These are phyloP conservation scores for Heliothis virescens DNA, from an alignment of 1,140 invertebrate species.

Conservation along the genomic window DNA sequence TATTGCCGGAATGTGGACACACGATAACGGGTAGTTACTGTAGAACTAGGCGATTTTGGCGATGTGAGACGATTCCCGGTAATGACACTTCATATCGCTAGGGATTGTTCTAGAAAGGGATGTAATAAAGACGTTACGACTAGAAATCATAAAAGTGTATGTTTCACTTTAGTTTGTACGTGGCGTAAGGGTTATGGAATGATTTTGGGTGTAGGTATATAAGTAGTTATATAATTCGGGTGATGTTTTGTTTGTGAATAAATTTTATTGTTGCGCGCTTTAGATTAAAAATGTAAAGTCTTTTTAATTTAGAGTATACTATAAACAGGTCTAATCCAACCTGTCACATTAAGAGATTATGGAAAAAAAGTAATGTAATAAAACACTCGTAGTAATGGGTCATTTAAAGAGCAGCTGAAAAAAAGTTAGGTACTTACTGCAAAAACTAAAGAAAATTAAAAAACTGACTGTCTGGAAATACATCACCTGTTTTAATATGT, in stretches of 20 bases:
- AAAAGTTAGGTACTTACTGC: too few species aligned
- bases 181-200: not conserved
- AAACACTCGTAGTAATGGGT: too few species aligned
- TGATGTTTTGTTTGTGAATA: too few species aligned
- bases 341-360: too few species aligned
- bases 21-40: constrained; percentile 46
- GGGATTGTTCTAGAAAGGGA: constrained; percentile 20
- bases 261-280: too few species aligned
- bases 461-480: not conserved
- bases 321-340: not conserved
- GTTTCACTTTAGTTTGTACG: not conserved
- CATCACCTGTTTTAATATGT: not conserved
- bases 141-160: not conserved
- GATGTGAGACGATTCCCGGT: constrained; percentile 24
- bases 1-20: constrained; percentile 49
- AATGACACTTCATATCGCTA: constrained; percentile 34
- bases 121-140: not conserved
- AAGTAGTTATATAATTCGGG: too few species aligned
- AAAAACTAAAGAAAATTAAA: too few species aligned
- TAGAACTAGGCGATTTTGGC: constrained; percentile 3
- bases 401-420: too few species aligned
- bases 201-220: not conserved
- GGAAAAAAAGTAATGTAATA: too few species aligned
- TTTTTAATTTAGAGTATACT: not conserved
- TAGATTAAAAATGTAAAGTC: not conserved